Evolutionary conservation across 2,113 vertebrate species (phyloP).

Genomic region (Dromiciops gliroides): DNA sequence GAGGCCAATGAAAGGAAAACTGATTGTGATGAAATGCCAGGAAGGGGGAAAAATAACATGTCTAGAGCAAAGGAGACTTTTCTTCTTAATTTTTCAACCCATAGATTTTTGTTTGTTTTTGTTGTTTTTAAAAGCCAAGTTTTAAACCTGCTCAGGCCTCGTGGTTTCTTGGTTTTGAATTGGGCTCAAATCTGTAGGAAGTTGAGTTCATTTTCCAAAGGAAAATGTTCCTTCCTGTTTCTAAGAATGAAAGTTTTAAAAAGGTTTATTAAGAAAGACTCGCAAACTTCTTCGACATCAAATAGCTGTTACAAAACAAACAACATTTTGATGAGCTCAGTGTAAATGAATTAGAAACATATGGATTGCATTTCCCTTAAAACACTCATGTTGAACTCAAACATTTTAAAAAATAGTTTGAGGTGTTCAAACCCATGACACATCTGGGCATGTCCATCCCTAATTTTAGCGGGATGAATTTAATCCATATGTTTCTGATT

Average conservation of each 20-base stretch:
- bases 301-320: slow-evolving; percentile 45
- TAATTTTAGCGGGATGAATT: not conserved
- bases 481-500: slow-evolving; percentile 26
- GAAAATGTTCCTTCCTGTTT: not conserved
- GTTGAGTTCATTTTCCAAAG: not conserved
- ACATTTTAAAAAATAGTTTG: slow-evolving; percentile 43
- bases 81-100: not conserved
- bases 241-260: not conserved
- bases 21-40: not conserved
- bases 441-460: not conserved
- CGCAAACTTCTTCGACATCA: not conserved
- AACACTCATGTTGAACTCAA: slow-evolving; percentile 36
- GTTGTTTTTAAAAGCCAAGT: not conserved
- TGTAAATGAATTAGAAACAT: not conserved
- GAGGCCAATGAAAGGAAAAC: accelerated
- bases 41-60: accelerated
- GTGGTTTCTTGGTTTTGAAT: not conserved
- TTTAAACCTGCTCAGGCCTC: not conserved
- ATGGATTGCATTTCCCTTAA: slow-evolving; percentile 9
- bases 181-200: not conserved
- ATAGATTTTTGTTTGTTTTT: not conserved
- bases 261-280: not conserved
- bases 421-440: slow-evolving; percentile 3
- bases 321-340: slow-evolving; percentile 10
- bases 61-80: accelerated